Evolutionary conservation across 2,113 vertebrate genomes (phyloP), one percentile per base, ranked within the genome.

Genomic region (Thomomys bottae): DNA sequence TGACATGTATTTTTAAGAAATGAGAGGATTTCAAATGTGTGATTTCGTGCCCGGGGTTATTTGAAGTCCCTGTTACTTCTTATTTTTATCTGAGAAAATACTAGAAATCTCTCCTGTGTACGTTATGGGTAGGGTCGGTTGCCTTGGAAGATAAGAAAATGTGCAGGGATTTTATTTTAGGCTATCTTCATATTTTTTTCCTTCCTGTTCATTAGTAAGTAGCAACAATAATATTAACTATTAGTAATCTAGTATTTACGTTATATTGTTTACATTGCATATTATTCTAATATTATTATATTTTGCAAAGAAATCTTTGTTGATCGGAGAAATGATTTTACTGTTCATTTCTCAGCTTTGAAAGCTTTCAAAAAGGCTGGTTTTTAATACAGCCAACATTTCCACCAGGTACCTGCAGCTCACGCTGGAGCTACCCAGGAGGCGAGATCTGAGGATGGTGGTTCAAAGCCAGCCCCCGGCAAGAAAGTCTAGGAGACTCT

Each of bases 311-410:
- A 79, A 76, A 32, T 14, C 38, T 71, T 72, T 73, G 64, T 94
- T 89, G 23, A 38, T 5, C 11, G 17, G 45, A 91, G 63, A 32
- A 79, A 94, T 92, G 49, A 36, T 57, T 87, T 20, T 93, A 24
- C 11, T 64, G 61, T 8, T 40, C 24, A 1, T 70, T 89, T 83
- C n/a, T 32, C 23, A 94, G 84, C 30, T 89, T 80, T 91, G 21
- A 97, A 87, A 40, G 32, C 76, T 84, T 88, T 92, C 70, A 17
- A 92, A 76, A 75, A 67, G 11, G 15, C 36, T 57, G 34, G 34
- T 85, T 86, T 88, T 28, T 68, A 83, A 36, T 8, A 78, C 63
- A 36, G 34, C 17, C 63, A 72, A 91, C 3, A 20, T 64, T 18
- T 66, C 68, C 36, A 87, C 66, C 73, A 84, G 63, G 72, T 45